These are phyloP conservation scores for Himalopsyche japonica DNA, from an alignment of 2,888 invertebrate genomes.

Conservation along the genomic window DNA sequence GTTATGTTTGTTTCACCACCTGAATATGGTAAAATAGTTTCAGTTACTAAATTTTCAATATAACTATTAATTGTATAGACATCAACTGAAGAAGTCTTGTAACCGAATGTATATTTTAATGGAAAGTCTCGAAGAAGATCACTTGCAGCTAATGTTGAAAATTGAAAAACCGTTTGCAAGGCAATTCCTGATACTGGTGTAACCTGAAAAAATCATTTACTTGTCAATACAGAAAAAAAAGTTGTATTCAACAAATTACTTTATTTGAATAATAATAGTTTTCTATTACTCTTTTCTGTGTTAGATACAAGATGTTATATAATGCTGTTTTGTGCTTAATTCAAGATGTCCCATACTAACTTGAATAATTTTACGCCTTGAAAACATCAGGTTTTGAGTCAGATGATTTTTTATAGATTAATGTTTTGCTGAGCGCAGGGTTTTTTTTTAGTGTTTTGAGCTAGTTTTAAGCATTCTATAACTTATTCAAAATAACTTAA, in stretches of 20 bases:
- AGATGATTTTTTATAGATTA: no score
- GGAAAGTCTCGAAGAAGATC: constrained; percentile 33
- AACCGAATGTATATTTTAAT: constrained; percentile 32
- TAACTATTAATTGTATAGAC: constrained; percentile 15
- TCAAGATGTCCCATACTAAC: no score
- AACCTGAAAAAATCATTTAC: constrained; percentile 9
- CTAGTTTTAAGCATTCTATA: no score
- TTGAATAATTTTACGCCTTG: no score
- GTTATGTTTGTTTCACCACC: not conserved
- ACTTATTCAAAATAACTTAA: no score
- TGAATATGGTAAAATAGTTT: constrained; percentile 36
- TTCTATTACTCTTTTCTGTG: not conserved
- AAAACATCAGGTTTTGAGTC: no score
- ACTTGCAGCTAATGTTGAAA: constrained; percentile 27
- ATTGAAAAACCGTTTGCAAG: constrained; percentile 26
- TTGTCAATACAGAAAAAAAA: no score
- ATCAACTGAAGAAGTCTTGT: constrained; percentile 16
- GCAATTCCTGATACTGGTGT: constrained; percentile 27
- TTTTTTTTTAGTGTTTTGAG: no score
- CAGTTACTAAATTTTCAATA: constrained; percentile 25
- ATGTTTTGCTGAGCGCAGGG: no score
- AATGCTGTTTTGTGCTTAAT: no score
- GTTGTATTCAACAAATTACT: no score
- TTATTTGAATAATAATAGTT: not conserved
- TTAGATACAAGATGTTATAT: not conserved